A percentile compares a stretch with the other conserved stretches of the same genome.
phyloP scores from a whole-genome alignment of 2,113 vertebrate genomes.

The Hippocampus comes region DNA sequence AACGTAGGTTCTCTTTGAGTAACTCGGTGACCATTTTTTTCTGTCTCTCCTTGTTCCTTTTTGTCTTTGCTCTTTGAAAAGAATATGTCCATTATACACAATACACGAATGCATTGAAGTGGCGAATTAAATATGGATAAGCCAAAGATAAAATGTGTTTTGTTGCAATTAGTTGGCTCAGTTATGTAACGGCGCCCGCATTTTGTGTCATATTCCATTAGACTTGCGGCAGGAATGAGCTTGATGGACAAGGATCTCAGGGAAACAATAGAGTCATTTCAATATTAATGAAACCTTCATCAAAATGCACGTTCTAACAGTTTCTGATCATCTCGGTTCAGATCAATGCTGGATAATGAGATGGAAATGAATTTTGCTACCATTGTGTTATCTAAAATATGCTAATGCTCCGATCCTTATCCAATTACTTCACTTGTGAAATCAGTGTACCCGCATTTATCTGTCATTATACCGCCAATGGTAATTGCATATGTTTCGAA shows the following conservation, averaged over 20 bases:
- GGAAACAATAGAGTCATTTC: background rate
- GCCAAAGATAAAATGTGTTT: too few relatives aligned
- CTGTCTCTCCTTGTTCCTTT: too few relatives aligned
- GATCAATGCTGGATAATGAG: conserved; percentile 52
- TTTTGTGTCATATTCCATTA: too few relatives aligned
- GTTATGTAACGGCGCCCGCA: too few relatives aligned
- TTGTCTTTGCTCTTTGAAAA: too few relatives aligned
- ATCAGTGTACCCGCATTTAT: conserved; percentile 59
- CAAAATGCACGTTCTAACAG: conserved; percentile 15
- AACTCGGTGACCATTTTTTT: too few relatives aligned
- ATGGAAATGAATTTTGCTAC: conserved; percentile 49
- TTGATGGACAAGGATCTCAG: background rate
- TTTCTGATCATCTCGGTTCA: conserved; percentile 37
- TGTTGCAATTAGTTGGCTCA: too few relatives aligned
- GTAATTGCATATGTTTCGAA: conserved; percentile 42
- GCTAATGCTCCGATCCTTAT: conserved; percentile 64
- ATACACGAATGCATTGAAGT: too few relatives aligned
- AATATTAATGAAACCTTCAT: background rate
- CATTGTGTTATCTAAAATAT: conserved; percentile 52
- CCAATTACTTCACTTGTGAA: conserved; percentile 63
- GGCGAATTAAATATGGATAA: too few relatives aligned
- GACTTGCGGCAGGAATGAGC: too few relatives aligned
- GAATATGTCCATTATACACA: too few relatives aligned
- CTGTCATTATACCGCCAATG: conserved; percentile 54
- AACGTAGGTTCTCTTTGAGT: too few relatives aligned